Conservation (phyloP, 2,797 vertebrate species). For the Sylvilagus floridanus region DNA sequence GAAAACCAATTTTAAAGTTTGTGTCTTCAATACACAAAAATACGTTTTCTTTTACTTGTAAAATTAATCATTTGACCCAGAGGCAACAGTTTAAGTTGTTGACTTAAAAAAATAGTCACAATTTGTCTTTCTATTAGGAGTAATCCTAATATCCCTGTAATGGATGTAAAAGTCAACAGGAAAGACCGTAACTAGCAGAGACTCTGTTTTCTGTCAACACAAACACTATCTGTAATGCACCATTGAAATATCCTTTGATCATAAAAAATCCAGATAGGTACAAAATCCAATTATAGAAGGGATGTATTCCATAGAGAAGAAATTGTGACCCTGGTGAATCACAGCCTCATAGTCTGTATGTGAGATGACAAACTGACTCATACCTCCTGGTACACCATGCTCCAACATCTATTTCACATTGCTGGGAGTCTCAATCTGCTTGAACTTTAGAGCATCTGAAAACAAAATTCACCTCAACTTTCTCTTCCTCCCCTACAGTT, state of each 20-base stretch:
- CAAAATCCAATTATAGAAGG: slow-evolving; percentile 12
- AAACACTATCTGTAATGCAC: slow-evolving; percentile 61
- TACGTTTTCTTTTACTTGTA: neutral
- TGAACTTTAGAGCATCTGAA: neutral
- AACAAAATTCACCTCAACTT: neutral
- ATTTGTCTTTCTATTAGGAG: slow-evolving; percentile 75
- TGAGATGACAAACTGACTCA: slow-evolving; percentile 18
- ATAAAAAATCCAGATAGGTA: slow-evolving; percentile 10
- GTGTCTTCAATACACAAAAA: neutral
- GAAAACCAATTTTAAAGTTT: slow-evolving; percentile 41
- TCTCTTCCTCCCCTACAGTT: neutral
- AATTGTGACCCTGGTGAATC: neutral
- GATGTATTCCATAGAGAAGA: neutral
- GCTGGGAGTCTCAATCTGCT: neutral
- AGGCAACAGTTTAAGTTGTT: slow-evolving; percentile 61
- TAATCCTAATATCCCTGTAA: slow-evolving; percentile 73
- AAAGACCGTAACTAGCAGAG: slow-evolving; percentile 68
- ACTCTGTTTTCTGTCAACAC: slow-evolving; percentile 74
- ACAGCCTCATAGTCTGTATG: neutral
- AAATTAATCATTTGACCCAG: slow-evolving; percentile 72
- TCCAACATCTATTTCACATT: neutral
- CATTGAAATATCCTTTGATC: neutral
- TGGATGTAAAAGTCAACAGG: slow-evolving; percentile 78
- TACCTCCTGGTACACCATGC: neutral
- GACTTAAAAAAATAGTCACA: slow-evolving; percentile 65